Base-by-base conservation (phyloP, 2,113 vertebrate species). In the Cochlearius cochlearius region DNA sequence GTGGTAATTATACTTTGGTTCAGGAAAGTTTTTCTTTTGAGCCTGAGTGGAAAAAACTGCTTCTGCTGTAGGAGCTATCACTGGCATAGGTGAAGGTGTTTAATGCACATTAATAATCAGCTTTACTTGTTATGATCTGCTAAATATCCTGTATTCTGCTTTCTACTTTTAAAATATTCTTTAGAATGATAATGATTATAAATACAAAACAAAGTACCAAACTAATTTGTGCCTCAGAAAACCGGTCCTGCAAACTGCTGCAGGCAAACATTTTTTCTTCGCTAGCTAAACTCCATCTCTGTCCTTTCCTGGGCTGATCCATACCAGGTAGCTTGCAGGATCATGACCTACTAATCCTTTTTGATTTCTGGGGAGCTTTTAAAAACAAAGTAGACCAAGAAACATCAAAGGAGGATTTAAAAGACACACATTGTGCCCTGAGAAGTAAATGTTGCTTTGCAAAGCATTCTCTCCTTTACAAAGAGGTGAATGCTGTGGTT, bases 321-420 rank as follows among this genome's bases (percentile, higher is more conserved):
- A 95, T 95, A 92, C 95, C 93, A 95, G 96, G 97, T 97, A 97
- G 94, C 92, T 95, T 95, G 93, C 86, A 71, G 60, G 95, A 96
- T 96, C 97, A 96, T 96, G 95, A 96, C 95, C 94, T 91, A 77
- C 95, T 97, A 97, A 97, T 96, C 95, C 95, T 95, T 95, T 95
- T 92, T 88, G 94, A 95, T 91, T 97, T 97, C 95, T 96, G 85
- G 84, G 95, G 94, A 96, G 93, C 93, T 92, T 97, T 95, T 95
- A 94, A 92, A 97, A 97, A 96, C 87, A 97, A 95, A 96, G 55
- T 96, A 92, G 67, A 69, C 87, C 52, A 79, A 90, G 95, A 76
- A 95, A 96, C 94, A 97, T 96, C 93, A 95, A 97, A 97, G 91
- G 86, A 85, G 90, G 91, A 94, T 95, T 95, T 96, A 79, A 92